Base-by-base conservation (phyloP, 2,888 invertebrate species). In the Timema podura region DNA sequence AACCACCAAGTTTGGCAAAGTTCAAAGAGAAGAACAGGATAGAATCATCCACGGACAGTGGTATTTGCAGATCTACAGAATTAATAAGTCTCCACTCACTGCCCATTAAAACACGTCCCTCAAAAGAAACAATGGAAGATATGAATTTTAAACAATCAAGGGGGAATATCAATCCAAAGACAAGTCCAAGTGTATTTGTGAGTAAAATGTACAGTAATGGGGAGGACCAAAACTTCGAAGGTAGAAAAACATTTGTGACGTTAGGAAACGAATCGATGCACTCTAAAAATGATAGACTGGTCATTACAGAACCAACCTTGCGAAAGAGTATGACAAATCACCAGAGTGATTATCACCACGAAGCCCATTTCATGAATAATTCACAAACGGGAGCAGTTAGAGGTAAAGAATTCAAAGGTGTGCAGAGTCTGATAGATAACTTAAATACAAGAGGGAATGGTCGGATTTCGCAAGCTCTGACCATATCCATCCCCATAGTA, bases 1-100 rank as follows among this genome's bases (percentile, higher is more conserved):
- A 68, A 13, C 49, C 51, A 48, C 51, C 65, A 6, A 9, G 49
- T 16, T 46, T 64, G 5, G 48, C 46, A 10, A 54, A 54, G 47
- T 44, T 65, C 48, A 48, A 67, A 49, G 73, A 70, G 10, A 69
- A 66, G 67, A 71, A 65, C 16, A 69, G 51, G 9, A 65, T 70
- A 6, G 71, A 71, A 11, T 73, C 90, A n/a, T 91, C 91, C 5
- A 91, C 90, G 2, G 91, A 91, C 76, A 91, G 91, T 76, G 91
- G 91, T 0, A 86, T 91, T 76, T 91, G 90, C 74, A 86, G 89
- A 76, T 91, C 91, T 0, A 85, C 88, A 30, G 91, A 91, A 82
- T 81, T 89, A 64, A 86, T 89, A 59, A 73, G 84, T 77, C 80
- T 82, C 47, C 77, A 83, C 6, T 71, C 68, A 68, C 70, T 70